Base-by-base conservation (phyloP, 2,113 vertebrate species). In the Polypterus senegalus region DNA sequence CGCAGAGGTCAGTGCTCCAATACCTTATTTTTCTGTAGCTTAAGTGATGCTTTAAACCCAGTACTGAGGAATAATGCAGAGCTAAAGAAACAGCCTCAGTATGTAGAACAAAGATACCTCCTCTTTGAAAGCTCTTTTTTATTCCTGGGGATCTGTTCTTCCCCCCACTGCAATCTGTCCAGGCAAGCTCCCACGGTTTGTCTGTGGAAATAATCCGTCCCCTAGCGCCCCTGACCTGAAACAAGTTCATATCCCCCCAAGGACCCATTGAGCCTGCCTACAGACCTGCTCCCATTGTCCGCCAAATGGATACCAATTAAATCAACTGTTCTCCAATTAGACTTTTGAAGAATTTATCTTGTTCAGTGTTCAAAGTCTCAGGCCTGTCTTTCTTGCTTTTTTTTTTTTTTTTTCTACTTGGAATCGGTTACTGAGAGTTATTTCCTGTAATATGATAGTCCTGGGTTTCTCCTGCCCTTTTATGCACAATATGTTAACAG, bases 301-400 rank as follows among this genome's bases (percentile, higher is more conserved):
- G 87, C 90, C 92, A 92, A 94, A 93, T 88, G 90, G 91, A 89
- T 88, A 88, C 90, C 92, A 95, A 94, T 97, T 94, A 94, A 95
- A 88, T 89, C 89, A 92, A 92, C 90, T 89, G 90, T 91, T 92
- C 85, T 87, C 88, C 94, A 95, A 96, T 96, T 96, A 94, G 89
- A 91, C 91, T 91, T 91, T 85, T 82, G 86, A 89, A 89, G 88
- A 89, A 90, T 92, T 88, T 87, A 84, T 90, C 89, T 90, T 90
- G 86, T 89, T 91, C 86, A 79, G 82, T 80, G 78, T 84, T 88
- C 73, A 61, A 72, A 86, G 86, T 89, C 82, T 82, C 85, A 82
- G 77, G 76, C 76, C 75, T 79, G 81, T 77, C 88, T 89, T 85
- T 77, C 65, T 59, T 63, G 61, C 58, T 66, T 60, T 64, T 71